A percentile compares a stretch with the other conserved stretches of the same genome.
These are phyloP conservation scores for Drosophila asahinai DNA, from an alignment of 1,140 invertebrate genomes.

Conservation along the genomic window DNA sequence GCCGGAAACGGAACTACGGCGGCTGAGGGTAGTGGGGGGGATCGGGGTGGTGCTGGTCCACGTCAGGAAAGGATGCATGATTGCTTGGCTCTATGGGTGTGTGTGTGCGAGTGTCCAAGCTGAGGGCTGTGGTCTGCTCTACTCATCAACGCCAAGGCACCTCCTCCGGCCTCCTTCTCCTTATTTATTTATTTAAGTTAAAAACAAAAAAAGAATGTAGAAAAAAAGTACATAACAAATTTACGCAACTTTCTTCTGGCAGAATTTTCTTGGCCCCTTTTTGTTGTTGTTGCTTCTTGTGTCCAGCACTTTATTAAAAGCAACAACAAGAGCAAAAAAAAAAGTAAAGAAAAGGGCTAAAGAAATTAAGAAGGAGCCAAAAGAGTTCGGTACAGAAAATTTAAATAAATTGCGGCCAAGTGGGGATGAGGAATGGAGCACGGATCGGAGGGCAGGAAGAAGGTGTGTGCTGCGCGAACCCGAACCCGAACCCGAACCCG, in stretches of 20 bases:
- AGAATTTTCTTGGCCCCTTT: conserved; percentile 53
- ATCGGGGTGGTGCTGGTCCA: conserved; percentile 5
- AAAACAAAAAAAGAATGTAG: conserved; percentile 38
- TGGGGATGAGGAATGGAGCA: not conserved
- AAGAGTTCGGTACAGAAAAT: conserved; percentile 65
- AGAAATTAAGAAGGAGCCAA: conserved; percentile 43
- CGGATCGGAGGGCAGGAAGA: conserved; percentile 15
- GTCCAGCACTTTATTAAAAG: conserved; percentile 71
- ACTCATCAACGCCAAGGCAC: conserved; percentile 60
- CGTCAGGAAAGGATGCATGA: conserved; percentile 77
- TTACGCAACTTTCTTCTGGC: conserved; percentile 74
- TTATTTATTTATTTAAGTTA: conserved; percentile 81
- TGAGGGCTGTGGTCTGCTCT: conserved; percentile 60
- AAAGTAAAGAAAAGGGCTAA: conserved; percentile 9
- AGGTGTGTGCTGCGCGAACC: not conserved
- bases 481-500: conserved; percentile 18
- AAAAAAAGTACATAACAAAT: conserved; percentile 75
- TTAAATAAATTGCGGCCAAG: conserved; percentile 75
- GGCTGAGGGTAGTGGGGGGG: conserved; percentile 11
- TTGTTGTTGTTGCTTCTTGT: not conserved
- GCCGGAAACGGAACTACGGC: conserved; percentile 79
- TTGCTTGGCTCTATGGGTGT: conserved; percentile 55
- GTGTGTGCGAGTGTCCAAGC: conserved; percentile 4
- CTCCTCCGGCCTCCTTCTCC: conserved; percentile 1
- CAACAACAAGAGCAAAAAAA: conserved; percentile 18